These are phyloP conservation scores for Lepidochrysops patricia DNA, from an alignment of 2,888 invertebrate genomes.

Conservation along the genomic window DNA sequence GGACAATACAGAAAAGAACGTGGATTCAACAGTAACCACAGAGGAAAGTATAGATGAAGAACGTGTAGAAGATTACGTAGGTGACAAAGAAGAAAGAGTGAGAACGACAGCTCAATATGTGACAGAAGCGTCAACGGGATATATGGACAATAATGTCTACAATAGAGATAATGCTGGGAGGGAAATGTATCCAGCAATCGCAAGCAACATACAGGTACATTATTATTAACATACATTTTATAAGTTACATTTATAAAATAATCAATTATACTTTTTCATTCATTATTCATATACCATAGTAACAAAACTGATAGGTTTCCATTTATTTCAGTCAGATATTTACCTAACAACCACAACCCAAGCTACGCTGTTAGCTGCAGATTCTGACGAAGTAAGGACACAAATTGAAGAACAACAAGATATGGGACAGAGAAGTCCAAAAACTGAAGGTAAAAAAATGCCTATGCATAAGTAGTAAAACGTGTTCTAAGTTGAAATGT, in stretches of 20 bases:
- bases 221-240: conserved; percentile 12
- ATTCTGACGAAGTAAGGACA: conserved; percentile 31
- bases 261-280: too few species aligned
- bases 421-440: conserved; percentile 43
- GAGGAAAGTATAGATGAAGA: conserved; percentile 3
- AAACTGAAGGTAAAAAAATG: conserved; percentile 35
- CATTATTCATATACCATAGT: neutral
- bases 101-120: conserved; percentile 16
- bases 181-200: conserved; percentile 30
- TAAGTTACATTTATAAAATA: too few species aligned
- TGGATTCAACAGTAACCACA: neutral
- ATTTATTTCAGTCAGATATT: conserved; percentile 30
- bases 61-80: conserved; percentile 7
- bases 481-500: too few species aligned
- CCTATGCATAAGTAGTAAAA: neutral
- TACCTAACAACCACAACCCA: conserved; percentile 27
- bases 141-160: conserved; percentile 38
- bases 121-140: conserved; percentile 18
- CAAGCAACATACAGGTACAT: conserved; percentile 24
- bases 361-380: conserved; percentile 34
- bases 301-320: conserved; percentile 22
- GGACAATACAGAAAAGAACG: conserved; percentile 2
- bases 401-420: conserved; percentile 35
- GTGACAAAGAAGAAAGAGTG: conserved; percentile 7
- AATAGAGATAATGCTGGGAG: conserved; percentile 26